Evolutionary conservation across 2,888 invertebrate species (phyloP).

Genomic region (Rotaria magnacalcarata): DNA sequence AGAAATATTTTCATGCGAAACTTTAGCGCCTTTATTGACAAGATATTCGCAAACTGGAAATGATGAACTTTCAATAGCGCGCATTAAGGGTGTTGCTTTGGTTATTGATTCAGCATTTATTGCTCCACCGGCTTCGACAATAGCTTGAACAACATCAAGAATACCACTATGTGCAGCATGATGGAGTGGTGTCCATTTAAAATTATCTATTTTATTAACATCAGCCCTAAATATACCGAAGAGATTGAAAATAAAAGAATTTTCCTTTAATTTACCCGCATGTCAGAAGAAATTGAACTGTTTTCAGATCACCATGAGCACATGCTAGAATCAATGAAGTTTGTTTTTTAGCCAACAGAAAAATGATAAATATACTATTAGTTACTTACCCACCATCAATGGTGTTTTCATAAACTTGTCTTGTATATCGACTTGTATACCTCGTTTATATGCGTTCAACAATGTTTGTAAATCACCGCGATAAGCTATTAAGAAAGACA

Average conservation of each 20-base stretch:
- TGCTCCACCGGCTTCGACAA: conserved; percentile 56
- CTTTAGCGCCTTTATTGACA: conserved; percentile 55
- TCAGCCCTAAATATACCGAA: conserved; percentile 51
- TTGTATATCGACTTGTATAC: conserved; percentile 54
- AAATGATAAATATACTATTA: neutral
- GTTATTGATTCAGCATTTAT: conserved; percentile 56
- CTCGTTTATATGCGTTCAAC: conserved; percentile 53
- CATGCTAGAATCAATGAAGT: conserved; percentile 50
- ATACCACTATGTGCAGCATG: conserved; percentile 55
- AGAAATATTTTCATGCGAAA: conserved; percentile 57
- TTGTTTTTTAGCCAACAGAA: neutral
- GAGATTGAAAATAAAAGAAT: neutral
- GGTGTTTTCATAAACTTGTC: conserved; percentile 60
- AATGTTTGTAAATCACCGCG: conserved; percentile 51
- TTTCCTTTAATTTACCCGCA: conserved; percentile 53
- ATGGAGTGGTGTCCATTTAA: conserved; percentile 56
- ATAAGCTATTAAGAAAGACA: neutral
- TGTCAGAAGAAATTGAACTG: conserved; percentile 55
- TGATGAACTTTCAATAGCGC: conserved; percentile 42
- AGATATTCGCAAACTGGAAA: conserved; percentile 54
- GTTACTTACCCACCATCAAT: conserved; percentile 51
- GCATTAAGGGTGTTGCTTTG: conserved; percentile 56
- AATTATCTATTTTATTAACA: conserved; percentile 58
- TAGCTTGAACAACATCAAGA: conserved; percentile 55
- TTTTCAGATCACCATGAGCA: conserved; percentile 53